Conservation (phyloP, 2,113 vertebrate species). For the Silurus glanis region DNA sequence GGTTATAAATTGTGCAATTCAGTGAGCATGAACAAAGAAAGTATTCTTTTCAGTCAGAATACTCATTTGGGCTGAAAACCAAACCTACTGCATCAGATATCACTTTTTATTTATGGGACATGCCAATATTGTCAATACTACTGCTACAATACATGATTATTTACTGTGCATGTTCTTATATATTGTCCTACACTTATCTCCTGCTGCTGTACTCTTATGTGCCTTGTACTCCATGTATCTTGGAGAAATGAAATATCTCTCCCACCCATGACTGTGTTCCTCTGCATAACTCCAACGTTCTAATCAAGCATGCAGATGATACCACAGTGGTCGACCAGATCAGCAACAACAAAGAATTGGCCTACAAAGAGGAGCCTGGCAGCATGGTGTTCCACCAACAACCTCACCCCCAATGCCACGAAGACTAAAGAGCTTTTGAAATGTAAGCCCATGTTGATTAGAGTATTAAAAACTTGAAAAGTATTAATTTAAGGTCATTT, state of each 20-base stretch:
- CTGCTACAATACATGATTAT: not conserved
- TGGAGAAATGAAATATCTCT: not conserved
- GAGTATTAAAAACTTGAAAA: too few species aligned
- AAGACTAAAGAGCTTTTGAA: too few species aligned
- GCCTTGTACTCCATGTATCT: not conserved
- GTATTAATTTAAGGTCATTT: too few species aligned
- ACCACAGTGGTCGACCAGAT: too few species aligned
- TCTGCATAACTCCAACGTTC: too few species aligned
- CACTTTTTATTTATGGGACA: not conserved
- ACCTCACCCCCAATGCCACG: too few species aligned
- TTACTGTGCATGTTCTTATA: not conserved
- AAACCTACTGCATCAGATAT: not conserved
- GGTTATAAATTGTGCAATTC: not conserved
- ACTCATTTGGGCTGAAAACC: not conserved
- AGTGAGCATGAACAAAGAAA: not conserved
- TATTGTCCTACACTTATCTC: not conserved
- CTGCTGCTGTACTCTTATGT: not conserved
- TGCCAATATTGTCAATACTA: not conserved
- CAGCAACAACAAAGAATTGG: too few species aligned
- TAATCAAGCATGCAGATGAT: too few species aligned
- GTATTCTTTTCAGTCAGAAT: not conserved
- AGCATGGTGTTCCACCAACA: too few species aligned
- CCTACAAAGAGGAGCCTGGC: too few species aligned
- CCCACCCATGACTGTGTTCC: too few species aligned
- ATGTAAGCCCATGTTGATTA: too few species aligned